Base-by-base conservation (phyloP, 2,888 invertebrate species). In the Disparrhopalites patrizii region DNA sequence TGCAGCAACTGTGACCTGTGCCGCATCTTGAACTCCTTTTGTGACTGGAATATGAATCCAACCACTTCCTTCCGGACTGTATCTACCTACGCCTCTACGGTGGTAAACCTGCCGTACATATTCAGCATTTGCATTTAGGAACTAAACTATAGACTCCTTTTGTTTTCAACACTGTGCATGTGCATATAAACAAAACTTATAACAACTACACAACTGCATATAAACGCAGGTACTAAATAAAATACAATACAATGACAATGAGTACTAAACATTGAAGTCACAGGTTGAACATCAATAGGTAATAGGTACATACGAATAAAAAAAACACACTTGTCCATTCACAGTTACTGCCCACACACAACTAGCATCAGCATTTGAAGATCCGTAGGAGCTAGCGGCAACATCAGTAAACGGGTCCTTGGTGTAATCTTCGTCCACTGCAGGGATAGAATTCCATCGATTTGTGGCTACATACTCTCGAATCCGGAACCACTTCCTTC, bases 331-430 rank as follows among this genome's bases (percentile, higher is more conserved):
- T 77, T 93, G 82, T 61, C 94, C 94, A 78, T 92, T 89, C 33
- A 93, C 89, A 30, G 95, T 95, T 61, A 95, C 90, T 10, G 93
- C 91, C 95, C 95, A 96, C 8, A 96, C 93, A 67, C 89, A 82
- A 76, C 93, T 83, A 40, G 85, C 76, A 27, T 91, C 91, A 18
- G 85, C 82, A 68, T 85, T 83, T 57, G 91, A 87, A 72, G 93
- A 84, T 77, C 86, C 86, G 77, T 88, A 87, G 28, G 94, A 93
- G 36, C 94, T 93, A 74, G 93, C 87, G 67, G 89, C 85, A 54
- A 95, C 86, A 82, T 94, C 93, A 77, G 93, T 92, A 77, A 96
- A 94, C 3, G 94, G 94, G 78, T 95, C 94, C 8, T 72, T 76
- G 0, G 93, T 92, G 25, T 91, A 88, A 81, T 93, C 92, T 81